Percentiles rank a stretch among this genome's conserved stretches.
These are phyloP conservation scores for Lasioglossum morio DNA, from an alignment of 2,888 invertebrate genomes.

Conservation along the genomic window DNA sequence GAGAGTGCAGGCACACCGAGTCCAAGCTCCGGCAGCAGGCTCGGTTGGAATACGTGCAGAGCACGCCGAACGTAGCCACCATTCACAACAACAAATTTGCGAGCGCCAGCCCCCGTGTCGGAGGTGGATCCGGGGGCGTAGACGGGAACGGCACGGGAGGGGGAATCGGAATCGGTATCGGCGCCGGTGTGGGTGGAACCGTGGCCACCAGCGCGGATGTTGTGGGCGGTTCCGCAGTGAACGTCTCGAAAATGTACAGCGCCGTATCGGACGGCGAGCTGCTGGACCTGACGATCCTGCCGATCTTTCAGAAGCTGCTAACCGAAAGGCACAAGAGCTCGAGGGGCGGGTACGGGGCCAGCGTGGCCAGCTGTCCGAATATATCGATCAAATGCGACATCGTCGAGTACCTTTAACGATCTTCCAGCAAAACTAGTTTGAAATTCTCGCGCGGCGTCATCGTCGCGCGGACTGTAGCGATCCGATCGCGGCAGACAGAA, in stretches of 20 bases:
- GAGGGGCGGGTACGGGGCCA: slow-evolving; percentile 89
- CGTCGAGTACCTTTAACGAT: slow-evolving; percentile 93
- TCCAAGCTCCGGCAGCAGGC: slow-evolving; percentile 81
- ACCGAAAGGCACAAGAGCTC: slow-evolving; percentile 91
- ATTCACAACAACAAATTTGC: slow-evolving; percentile 86
- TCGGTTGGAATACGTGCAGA: slow-evolving; percentile 86
- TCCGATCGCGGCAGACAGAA: neutral
- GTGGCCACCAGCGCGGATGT: slow-evolving; percentile 70
- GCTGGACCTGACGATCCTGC: slow-evolving; percentile 93
- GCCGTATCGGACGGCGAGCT: slow-evolving; percentile 94
- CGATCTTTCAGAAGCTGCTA: slow-evolving; percentile 96
- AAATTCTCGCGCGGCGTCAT: slow-evolving; percentile 20
- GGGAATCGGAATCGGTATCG: slow-evolving; percentile 78
- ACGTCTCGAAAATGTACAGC: slow-evolving; percentile 87
- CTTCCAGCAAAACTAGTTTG: slow-evolving; percentile 47
- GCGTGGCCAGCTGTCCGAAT: slow-evolving; percentile 96
- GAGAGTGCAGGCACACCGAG: slow-evolving; percentile 81
- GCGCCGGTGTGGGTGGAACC: slow-evolving; percentile 78
- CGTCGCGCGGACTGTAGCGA: slow-evolving; percentile 7
- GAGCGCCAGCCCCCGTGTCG: slow-evolving; percentile 85
- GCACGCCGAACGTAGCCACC: slow-evolving; percentile 88
- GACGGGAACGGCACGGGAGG: slow-evolving; percentile 28
- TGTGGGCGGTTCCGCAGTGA: slow-evolving; percentile 78
- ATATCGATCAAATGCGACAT: slow-evolving; percentile 98
- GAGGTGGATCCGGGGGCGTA: slow-evolving; percentile 75